phyloP scores from a whole-genome alignment of 2,888 invertebrate genomes.

The Melanophora roralis region DNA sequence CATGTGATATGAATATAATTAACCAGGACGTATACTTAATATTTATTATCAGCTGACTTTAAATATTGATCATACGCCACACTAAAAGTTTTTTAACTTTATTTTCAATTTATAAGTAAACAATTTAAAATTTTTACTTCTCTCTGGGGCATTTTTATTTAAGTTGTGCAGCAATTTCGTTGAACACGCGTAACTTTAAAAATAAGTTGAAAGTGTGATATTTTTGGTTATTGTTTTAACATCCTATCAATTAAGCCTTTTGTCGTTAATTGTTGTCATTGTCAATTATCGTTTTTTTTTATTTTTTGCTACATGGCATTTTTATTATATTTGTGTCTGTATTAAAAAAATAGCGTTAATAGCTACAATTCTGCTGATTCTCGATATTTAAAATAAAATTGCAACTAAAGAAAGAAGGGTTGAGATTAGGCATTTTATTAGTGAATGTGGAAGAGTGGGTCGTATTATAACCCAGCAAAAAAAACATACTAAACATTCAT shows the following conservation, averaged over 20 bases:
- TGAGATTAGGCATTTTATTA: too few relatives aligned
- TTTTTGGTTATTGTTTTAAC: constrained; percentile 30
- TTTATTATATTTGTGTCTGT: constrained; percentile 22
- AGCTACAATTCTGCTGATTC: neutral
- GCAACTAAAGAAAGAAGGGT: too few relatives aligned
- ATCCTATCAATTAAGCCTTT: constrained; percentile 53
- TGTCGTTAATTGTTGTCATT: constrained; percentile 58
- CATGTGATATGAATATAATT: too few relatives aligned
- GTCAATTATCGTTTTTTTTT: constrained; percentile 33
- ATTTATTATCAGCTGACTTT: too few relatives aligned
- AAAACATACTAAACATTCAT: too few relatives aligned
- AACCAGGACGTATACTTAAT: too few relatives aligned
- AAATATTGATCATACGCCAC: too few relatives aligned
- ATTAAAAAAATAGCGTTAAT: constrained; percentile 25
- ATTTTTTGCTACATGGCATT: neutral
- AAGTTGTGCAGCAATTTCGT: neutral
- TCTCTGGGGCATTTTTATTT: constrained; percentile 2
- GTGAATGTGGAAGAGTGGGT: too few relatives aligned
- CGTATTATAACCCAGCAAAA: too few relatives aligned
- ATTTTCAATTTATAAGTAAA: neutral
- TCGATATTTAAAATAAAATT: too few relatives aligned
- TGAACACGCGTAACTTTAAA: neutral
- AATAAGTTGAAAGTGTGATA: neutral
- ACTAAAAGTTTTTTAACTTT: neutral
- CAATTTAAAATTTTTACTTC: neutral